Evolutionary conservation across 2,797 vertebrate genomes (phyloP), one percentile per base, ranked within the genome.

Genomic region (Betta splendens): DNA sequence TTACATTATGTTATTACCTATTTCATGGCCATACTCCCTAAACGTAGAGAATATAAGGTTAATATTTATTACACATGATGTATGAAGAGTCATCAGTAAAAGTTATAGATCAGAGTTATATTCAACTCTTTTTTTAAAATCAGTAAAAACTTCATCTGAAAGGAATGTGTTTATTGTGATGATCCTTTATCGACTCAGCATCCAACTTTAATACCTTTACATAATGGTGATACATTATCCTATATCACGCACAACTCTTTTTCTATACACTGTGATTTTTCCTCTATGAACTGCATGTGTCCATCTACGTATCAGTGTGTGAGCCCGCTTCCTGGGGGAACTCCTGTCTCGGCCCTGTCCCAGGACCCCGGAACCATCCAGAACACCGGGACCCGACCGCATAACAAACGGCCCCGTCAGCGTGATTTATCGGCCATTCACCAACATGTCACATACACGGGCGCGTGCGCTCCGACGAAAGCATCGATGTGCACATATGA

Each of bases 361-460:
- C 90, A 91, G 89, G 89, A 90, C 88, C 89, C 75, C 56, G 68
- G 86, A 88, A 80, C 77, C 75, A 75, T 80, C 83, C 83, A 84
- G 89, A 89, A 89, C 89, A 82, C 74, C 79, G 68, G 81, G 87
- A 86, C 74, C 82, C 37, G 33, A 64, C 42, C 60, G 25, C 67
- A 66, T 65, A 81, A 85, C 87, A 88, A 88, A 90, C 88, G 22
- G 75, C 67, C 76, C 89, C 89, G 82, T 91, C 91, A 91, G 86
- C 77, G 80, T 93, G 91, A 93, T 93, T 92, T 91, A 92, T 93
- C 91, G 87, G 68, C 83, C 86, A 87, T 92, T 92, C 89, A 90
- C 54, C 72, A 40, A 46, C 79, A 13, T 78, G 75, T 71, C 74
- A 54, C 64, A 66, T 66, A 49, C 31, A 38, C 28, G n/a, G n/a